Evolutionary conservation across 2,888 invertebrate species (phyloP), one percentile per base, ranked within the genome.

Genomic region (Osmoderma eremita): DNA sequence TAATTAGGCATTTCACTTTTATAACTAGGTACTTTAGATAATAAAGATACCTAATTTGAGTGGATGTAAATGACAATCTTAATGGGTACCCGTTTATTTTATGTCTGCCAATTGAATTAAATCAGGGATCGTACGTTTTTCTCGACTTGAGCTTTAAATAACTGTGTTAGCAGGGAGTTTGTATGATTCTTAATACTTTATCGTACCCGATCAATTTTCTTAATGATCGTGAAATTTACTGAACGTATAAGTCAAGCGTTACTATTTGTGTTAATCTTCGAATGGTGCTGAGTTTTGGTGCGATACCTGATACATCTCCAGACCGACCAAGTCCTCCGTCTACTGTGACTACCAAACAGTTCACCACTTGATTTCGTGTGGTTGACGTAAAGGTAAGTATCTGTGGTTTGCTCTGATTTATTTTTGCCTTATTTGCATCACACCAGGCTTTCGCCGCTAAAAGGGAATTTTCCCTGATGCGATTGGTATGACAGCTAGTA

Each of bases 1-100:
- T 76, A 76, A 77, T 77, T 75, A 75, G 71, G 73, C 76, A 73
- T 77, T 76, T 76, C 76, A 76, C 45, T 76, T 76, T 76, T 75
- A 76, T 73, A 74, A 74, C 73, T 65, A 63, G 65, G 74, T 75
- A 72, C 75, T 75, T 73, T 71, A 74, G 72, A 73, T 74, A 75
- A 74, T 73, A 72, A 58, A 65, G 71, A 63, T 72, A 74, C 74
- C 73, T 75, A 75, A 76, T 74, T 72, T 73, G 73, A 73, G 73
- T 74, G 71, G 63, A 68, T 69, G 70, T 73, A 71, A 70, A 69
- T 71, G 72, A 71, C 68, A 68, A 63, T 73, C 74, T 71, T 73
- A 74, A 76, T 75, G 75, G 72, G 71, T 71, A 66, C 64, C 68
- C 74, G 72, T 77, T 75, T 75, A 73, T 61, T 66, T 66, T 58